Percentiles rank a stretch among this genome's conserved stretches.
Conservation (phyloP, 1,140 invertebrate species). For the Manduca sexta region DNA sequence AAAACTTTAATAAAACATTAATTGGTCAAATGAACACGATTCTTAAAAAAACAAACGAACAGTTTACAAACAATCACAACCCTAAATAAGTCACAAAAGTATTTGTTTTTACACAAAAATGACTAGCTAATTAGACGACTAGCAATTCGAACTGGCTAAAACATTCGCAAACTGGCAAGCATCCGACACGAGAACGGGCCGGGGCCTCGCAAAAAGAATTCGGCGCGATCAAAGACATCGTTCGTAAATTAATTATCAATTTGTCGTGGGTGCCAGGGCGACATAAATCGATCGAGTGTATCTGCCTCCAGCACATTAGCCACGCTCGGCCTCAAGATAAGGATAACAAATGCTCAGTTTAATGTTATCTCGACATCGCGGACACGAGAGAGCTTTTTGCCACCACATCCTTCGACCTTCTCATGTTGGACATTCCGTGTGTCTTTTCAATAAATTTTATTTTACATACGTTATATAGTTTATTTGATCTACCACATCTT, state of each 20-base stretch:
- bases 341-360: constrained; percentile 72
- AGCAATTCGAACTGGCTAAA: neutral
- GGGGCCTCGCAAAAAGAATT: constrained; percentile 52
- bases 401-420: constrained; percentile 61
- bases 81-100: too few relatives aligned
- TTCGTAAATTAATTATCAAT: constrained; percentile 72
- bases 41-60: too few relatives aligned
- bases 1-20: too few relatives aligned
- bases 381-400: constrained; percentile 71
- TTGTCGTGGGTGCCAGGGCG: constrained; percentile 69
- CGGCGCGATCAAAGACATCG: constrained; percentile 61
- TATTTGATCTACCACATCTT: too few relatives aligned
- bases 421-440: constrained; percentile 16
- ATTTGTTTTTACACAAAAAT: too few relatives aligned
- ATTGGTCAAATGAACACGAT: too few relatives aligned
- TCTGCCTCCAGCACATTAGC: constrained; percentile 67
- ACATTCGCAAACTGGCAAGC: constrained; percentile 4
- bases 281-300: constrained; percentile 68
- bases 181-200: constrained; percentile 3
- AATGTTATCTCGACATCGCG: constrained; percentile 69
- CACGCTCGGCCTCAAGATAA: constrained; percentile 66
- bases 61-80: too few relatives aligned
- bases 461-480: neutral
- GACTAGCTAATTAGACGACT: too few relatives aligned
- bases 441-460: constrained; percentile 21